Conservation (phyloP, 2,113 vertebrate species). For the Lamprotornis superbus region DNA sequence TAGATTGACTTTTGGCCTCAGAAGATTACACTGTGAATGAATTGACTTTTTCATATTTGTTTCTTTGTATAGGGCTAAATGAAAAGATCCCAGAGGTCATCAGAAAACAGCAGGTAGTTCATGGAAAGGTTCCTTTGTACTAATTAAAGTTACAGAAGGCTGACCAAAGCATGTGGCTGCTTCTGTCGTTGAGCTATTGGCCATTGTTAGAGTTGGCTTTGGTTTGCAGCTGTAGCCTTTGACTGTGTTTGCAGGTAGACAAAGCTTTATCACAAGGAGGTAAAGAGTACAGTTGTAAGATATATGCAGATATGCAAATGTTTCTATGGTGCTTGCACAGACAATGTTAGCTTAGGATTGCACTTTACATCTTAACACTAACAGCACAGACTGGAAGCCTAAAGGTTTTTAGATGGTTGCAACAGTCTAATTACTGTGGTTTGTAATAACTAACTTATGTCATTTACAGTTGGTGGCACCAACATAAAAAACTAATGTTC, state of each 20-base stretch:
- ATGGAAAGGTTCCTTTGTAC: constrained; percentile 97
- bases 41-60: constrained; percentile 78
- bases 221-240: constrained; percentile 99
- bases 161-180: constrained; percentile 92
- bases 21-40: constrained; percentile 88
- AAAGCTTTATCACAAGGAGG: constrained; percentile 99
- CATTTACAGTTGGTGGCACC: constrained; percentile 98
- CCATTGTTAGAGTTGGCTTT: constrained; percentile 99
- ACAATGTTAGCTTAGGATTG: constrained; percentile 89
- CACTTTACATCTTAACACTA: constrained; percentile 92
- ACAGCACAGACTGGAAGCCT: constrained; percentile 94
- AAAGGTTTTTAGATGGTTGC: constrained; percentile 85
- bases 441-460: constrained; percentile 91
- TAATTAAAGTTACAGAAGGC: constrained; percentile 98
- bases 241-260: constrained; percentile 99
- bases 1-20: constrained; percentile 85
- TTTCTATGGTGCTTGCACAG: constrained; percentile 92
- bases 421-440: constrained; percentile 93
- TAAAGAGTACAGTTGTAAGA: constrained; percentile 95
- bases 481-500: constrained; percentile 89
- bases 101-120: constrained; percentile 98
- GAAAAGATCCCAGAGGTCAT: constrained; percentile 99
- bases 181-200: constrained; percentile 99
- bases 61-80: constrained; percentile 96
- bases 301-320: constrained; percentile 95